Base-by-base conservation (phyloP, 2,888 invertebrate genomes). In the Oscheius sp. region DNA sequence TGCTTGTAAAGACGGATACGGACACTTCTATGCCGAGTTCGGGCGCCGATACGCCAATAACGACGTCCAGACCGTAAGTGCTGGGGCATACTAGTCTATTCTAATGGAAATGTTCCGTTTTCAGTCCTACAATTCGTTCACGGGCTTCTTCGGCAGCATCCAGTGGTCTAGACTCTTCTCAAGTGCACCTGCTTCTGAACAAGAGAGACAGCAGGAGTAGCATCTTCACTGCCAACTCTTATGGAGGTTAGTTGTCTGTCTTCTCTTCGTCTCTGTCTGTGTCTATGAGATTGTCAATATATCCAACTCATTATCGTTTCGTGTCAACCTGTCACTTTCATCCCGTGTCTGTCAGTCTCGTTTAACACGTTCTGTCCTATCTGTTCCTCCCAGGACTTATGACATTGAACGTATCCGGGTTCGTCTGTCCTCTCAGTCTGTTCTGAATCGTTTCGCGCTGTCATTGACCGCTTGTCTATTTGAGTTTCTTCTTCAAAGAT, bases 181-280 rank as follows among this genome's bases (percentile, higher is more conserved):
- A 81, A 57, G 77, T 81, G 29, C 77, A 81, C 62, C 59, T 75
- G 1, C 47, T 81, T n/a, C 66, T 81, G 42, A 81, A 79, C 58
- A 74, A 75, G 33, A 57, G 73, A 4, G 73, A 73, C 42, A 73
- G 73, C n/a, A 50, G 73, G 13, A 63, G 63, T 35, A 73, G 63
- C 29, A 73, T 73, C 33, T 63, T 63, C 47, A 55, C 73, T 10
- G 50, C 21, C 29, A 62, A 48, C n/a, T 42, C 47, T 13, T 57
- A 60, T n/a, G 59, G 59, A 21, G 68, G 68, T 68, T 2, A 13
- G 37, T 13, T 10, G 9, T 51, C 13, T 66, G 13, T 21, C 21
- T 21, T 21, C 21, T 21, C 21, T 21, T 21, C 21, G 21, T 21
- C 21, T 21, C 21, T 21, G 21, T 21, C 21, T 21, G 21, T 21